Percentiles rank a stretch among this genome's conserved stretches.
phyloP scores from a whole-genome alignment of 2,797 vertebrate species.

The Falco concolor region DNA sequence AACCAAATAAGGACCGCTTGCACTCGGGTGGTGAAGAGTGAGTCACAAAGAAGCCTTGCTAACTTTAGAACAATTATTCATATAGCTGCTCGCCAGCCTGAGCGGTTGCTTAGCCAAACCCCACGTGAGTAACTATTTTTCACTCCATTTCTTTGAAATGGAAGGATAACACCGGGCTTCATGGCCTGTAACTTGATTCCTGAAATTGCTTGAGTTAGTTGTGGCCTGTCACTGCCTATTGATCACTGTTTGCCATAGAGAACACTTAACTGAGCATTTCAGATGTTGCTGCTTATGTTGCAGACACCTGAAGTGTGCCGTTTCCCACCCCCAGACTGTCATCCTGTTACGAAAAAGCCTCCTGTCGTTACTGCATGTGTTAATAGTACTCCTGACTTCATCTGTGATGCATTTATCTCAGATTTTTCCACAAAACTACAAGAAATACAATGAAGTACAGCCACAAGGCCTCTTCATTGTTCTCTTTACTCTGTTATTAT shows the following conservation, averaged over 20 bases:
- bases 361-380: background rate
- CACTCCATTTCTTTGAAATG: background rate
- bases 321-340: background rate
- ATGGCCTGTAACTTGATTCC: too few species aligned
- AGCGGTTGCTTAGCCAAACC: background rate
- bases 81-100: fast-evolving
- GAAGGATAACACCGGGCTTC: background rate
- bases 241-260: background rate
- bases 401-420: background rate
- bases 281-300: background rate
- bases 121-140: background rate
- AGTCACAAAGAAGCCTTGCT: background rate
- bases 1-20: background rate
- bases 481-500: background rate
- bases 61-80: background rate
- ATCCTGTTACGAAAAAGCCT: background rate
- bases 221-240: background rate
- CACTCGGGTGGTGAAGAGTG: background rate
- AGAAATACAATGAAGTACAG: background rate
- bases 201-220: background rate
- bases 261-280: background rate
- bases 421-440: background rate
- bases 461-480: background rate
- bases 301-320: background rate
- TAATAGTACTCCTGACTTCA: background rate